Conservation (phyloP, 1,140 invertebrate genomes). For the Caerostris extrusa region DNA sequence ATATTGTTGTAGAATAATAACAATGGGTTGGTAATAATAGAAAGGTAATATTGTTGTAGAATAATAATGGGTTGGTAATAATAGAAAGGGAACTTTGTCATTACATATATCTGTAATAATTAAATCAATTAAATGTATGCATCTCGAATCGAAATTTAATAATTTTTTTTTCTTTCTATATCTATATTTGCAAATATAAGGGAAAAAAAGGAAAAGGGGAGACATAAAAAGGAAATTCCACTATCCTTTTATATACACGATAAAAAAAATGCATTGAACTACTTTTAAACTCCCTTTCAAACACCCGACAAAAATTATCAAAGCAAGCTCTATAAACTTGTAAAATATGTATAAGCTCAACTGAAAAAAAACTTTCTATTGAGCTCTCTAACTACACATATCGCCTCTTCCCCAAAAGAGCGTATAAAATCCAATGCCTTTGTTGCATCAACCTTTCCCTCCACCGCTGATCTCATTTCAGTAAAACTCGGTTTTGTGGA, state of each 20-base stretch:
- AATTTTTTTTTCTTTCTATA: no score
- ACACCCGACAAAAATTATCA: slow-evolving; percentile 43
- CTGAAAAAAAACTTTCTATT: slow-evolving; percentile 30
- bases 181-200: background rate
- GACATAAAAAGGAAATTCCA: background rate
- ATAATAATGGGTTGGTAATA: no score
- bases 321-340: slow-evolving; percentile 31
- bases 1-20: no score
- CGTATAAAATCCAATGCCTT: slow-evolving; percentile 32
- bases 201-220: background rate
- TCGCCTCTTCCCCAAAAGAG: background rate
- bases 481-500: slow-evolving; percentile 62
- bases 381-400: background rate
- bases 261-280: slow-evolving; percentile 2
- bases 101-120: no score
- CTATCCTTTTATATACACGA: background rate
- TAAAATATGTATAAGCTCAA: slow-evolving; percentile 47
- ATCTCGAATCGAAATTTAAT: no score
- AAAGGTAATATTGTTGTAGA: no score
- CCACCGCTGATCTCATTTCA: slow-evolving; percentile 17
- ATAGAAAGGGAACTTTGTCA: no score
- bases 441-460: slow-evolving; percentile 19
- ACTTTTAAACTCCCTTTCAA: background rate
- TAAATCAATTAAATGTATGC: no score
- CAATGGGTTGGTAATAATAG: no score